Base-by-base conservation (phyloP, 2,113 vertebrate genomes). In the Paradoxurus hermaphroditus region DNA sequence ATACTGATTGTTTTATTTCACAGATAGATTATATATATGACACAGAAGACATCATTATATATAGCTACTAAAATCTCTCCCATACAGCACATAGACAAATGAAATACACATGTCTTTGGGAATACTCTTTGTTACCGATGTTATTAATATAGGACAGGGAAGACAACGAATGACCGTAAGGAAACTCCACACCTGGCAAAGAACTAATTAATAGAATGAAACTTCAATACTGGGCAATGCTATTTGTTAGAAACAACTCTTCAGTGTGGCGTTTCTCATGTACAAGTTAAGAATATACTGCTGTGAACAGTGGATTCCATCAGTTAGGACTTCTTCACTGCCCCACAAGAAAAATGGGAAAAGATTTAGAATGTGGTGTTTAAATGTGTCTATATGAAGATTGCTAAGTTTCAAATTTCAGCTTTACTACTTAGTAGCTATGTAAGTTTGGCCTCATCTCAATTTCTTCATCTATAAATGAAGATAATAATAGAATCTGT, bases 1-100 rank as follows among this genome's bases (percentile, higher is more conserved):
- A 90, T 96, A 86, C 34, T 39, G 44, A 67, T 90, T 94, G 16
- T 82, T 88, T 91, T 87, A 90, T 36, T 78, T 91, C 46, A 96
- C 4, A 59, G 83, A 89, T 46, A 18, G 59, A 81, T 67, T 95
- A 73, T 73, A 73, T n/a, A 70, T 81, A 12, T 77, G 16, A 14
- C 29, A 77, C 39, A 82, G 31, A 93, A 97, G 49, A 56, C 25
- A 46, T 15, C 70, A 78, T 92, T 92, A 2, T 5, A 46, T 92
- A 4, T 53, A 67, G 15, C 83, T 97, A 86, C 6, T 82, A 49
- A 77, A 77, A 70, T 51, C 0, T 78, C 62, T 92, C 44, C 13
- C 23, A 63, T 29, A 49, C 56, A 31, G 3, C 25, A 92, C 65
- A 77, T 63, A 86, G 67, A n/a, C 44, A 19, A 95, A 91, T 6